These are phyloP conservation scores for Xyrauchen texanus DNA, from an alignment of 2,113 vertebrate species.

Conservation along the genomic window DNA sequence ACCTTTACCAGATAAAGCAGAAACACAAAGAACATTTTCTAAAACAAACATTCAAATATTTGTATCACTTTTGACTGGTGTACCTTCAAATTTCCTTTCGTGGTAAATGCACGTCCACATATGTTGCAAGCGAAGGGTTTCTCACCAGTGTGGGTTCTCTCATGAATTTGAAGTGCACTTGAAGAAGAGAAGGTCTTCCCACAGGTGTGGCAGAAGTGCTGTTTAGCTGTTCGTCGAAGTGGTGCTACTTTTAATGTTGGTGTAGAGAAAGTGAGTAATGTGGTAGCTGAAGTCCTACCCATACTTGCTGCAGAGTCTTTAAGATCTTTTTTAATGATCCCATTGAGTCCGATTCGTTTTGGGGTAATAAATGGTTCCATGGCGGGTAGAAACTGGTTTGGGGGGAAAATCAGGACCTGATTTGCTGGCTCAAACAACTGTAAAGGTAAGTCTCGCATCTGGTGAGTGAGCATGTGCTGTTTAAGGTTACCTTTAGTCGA, in stretches of 20 bases:
- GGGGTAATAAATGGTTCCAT: slow-evolving; percentile 74
- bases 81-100: slow-evolving; percentile 99
- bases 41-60: background rate
- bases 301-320: slow-evolving; percentile 80
- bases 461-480: slow-evolving; percentile 99
- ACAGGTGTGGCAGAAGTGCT: slow-evolving; percentile 95
- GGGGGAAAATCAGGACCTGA: slow-evolving; percentile 76
- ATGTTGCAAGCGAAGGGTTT: slow-evolving; percentile 98
- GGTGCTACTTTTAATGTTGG: slow-evolving; percentile 61
- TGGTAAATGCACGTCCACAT: slow-evolving; percentile 97
- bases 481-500: slow-evolving; percentile 99
- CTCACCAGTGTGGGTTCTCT: slow-evolving; percentile 97
- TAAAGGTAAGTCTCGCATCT: slow-evolving; percentile 95
- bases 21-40: background rate
- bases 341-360: slow-evolving; percentile 88
- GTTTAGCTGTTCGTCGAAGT: slow-evolving; percentile 89
- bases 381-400: slow-evolving; percentile 82
- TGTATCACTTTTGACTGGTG: background rate
- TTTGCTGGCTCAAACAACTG: slow-evolving; percentile 92
- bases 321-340: slow-evolving; percentile 83
- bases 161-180: slow-evolving; percentile 97
- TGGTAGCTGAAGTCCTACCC: slow-evolving; percentile 82
- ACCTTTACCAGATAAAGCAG: no score
- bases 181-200: slow-evolving; percentile 97
- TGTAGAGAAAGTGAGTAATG: slow-evolving; percentile 85